Evolutionary conservation across 1,140 invertebrate species (phyloP), one percentile per base, ranked within the genome.

Genomic region (Thaumetopoea pityocampa): DNA sequence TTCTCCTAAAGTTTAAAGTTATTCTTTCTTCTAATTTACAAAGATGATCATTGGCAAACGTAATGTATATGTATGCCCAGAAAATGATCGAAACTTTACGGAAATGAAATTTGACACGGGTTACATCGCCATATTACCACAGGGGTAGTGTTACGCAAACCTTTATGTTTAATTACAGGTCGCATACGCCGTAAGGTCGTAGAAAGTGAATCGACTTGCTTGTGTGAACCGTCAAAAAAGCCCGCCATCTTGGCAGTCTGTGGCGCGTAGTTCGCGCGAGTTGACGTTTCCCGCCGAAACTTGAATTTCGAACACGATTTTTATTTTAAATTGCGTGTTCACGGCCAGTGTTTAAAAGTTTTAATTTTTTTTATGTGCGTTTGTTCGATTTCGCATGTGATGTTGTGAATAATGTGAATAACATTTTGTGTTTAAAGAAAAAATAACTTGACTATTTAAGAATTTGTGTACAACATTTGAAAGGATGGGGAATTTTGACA

Each of bases 141-240:
- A n/a, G n/a, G n/a, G n/a, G n/a, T n/a, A n/a, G 51, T 38, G 61
- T 83, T 83, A 83, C 76, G 79, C 80, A 80, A 82, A 77, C 50
- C 55, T 68, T 60, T 68, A 70, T 69, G 70, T 67, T 77, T 80
- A 83, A 83, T 83, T 83, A 77, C 63, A 64, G 69, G 63, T 71
- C 67, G 67, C 68, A 79, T 69, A 78, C 65, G 76, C 67, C 67
- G 65, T 80, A 79, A 80, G 76, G 79, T 79, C 79, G 79, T 83
- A 83, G 79, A 83, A 83, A 83, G 79, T 83, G 79, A 83, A 79
- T 79, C 65, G 78, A 61, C 76, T 79, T n/a, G n/a, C n/a, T n/a
- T 63, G 74, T 79, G 79, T 83, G 79, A 83, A 80, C 70, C 67
- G 71, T 78, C 78, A 76, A 80, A 83, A 82, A 79, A 77, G 71